A percentile compares a stretch with the other conserved stretches of the same genome.
phyloP scores from a whole-genome alignment of 2,113 vertebrate genomes.

The Lepus timidus region DNA sequence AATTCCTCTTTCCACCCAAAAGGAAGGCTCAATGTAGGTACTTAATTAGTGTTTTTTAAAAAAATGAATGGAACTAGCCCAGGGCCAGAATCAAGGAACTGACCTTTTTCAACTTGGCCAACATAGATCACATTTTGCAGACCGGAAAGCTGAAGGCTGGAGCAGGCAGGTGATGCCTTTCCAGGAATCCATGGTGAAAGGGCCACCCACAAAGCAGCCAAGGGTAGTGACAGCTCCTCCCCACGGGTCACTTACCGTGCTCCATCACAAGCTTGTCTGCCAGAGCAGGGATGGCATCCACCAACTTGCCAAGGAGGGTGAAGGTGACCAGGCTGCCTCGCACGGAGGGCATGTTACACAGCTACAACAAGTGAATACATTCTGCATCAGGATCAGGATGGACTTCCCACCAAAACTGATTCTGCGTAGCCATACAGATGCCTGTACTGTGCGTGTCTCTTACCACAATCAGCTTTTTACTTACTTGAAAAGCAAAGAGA shows the following conservation, averaged over 20 bases:
- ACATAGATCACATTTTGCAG: neutral
- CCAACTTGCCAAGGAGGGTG: constrained; percentile 93
- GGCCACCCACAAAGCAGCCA: neutral
- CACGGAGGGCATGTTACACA: constrained; percentile 84
- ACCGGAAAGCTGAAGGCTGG: neutral
- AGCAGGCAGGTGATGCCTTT: neutral
- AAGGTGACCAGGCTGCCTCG: constrained; percentile 89
- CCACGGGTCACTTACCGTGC: constrained; percentile 89
- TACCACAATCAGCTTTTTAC: neutral
- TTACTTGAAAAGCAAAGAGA: too few species aligned
- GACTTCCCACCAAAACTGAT: neutral
- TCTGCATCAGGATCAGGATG: neutral
- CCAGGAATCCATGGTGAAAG: neutral
- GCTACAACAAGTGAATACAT: constrained; percentile 53
- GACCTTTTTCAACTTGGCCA: constrained; percentile 29
- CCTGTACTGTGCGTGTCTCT: neutral
- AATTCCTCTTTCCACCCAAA: constrained; percentile 45
- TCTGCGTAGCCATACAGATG: neutral
- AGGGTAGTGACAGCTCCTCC: neutral
- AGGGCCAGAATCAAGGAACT: constrained; percentile 22
- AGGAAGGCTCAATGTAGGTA: neutral
- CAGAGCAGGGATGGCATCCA: constrained; percentile 90
- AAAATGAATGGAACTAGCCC: neutral
- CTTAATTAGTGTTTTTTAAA: constrained; percentile 44
- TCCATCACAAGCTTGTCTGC: constrained; percentile 89